Conservation (phyloP, 2,113 vertebrate species). For the Cyphomyrus plagiostoma region DNA sequence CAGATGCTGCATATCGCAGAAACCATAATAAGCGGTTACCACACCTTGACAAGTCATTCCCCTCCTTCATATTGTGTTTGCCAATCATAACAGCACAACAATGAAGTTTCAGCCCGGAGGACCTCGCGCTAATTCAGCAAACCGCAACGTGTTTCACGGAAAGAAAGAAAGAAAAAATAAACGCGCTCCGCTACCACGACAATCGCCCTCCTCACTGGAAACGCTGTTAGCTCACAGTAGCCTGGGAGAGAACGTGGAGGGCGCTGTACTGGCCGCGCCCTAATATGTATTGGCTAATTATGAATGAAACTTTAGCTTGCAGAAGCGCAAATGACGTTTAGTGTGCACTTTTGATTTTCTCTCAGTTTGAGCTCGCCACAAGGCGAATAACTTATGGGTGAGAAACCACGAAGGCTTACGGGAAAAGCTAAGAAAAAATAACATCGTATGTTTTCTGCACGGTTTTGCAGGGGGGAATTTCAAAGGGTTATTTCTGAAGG, state of each 20-base stretch:
- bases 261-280: not conserved
- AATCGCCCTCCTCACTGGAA: not conserved
- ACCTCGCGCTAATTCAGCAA: slow-evolving; percentile 4
- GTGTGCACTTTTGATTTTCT: not conserved
- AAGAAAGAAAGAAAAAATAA: not conserved
- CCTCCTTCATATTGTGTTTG: not conserved
- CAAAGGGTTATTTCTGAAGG: slow-evolving; percentile 5
- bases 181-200: not conserved
- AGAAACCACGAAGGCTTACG: slow-evolving; percentile 4
- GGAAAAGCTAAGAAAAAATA: not conserved
- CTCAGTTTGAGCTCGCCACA: not conserved
- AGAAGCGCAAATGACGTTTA: not conserved
- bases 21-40: not conserved
- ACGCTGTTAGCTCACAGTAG: not conserved
- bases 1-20: not conserved
- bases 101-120: not conserved
- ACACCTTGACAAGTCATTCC: not conserved
- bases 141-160: slow-evolving; percentile 10
- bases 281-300: not conserved
- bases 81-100: not conserved
- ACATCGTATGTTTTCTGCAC: not conserved
- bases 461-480: not conserved
- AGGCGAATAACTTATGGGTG: not conserved
- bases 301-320: not conserved
- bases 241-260: not conserved